Base-by-base conservation (phyloP, 2,797 vertebrate genomes). In the Momotus momota region DNA sequence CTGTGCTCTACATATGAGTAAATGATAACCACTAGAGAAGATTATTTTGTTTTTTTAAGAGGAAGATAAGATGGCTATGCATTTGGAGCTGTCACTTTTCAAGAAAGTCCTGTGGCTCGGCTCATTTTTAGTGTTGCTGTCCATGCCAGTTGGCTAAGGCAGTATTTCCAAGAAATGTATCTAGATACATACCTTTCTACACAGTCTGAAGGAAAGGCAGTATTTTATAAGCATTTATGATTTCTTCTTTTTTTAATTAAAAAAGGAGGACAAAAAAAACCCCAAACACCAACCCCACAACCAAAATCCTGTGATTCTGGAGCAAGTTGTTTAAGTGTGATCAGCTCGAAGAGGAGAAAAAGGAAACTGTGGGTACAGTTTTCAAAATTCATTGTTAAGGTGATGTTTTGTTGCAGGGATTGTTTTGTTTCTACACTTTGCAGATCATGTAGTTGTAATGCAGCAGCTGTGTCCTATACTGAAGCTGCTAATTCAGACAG, bases 121-220 rank as follows among this genome's bases (percentile, higher is more conserved):
- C 73, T 94, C 88, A 84, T 84, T 90, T 43, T 66, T 78, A 25
- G 18, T 58, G 19, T 67, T 81, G 43, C 41, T 92, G 71, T 82
- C 78, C 12, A 14, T 94, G 91, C 85, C 94, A 94, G 60, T 88
- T 95, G 88, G 93, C 93, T 96, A 67, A 67, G 38, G 43, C 31
- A 52, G 74, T 85, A 94, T 92, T 96, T 96, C 96, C 66, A 74
- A 61, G 83, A 95, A 96, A 69, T 69, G 25, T 52, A 88, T 97
- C 90, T 90, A 86, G 90, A 88, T 84, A 45, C 65, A 86, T 71
- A 66, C 45, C 27, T 72, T 79, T n/a, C 1, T 1, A 72, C 81
- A 26, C 26, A 70, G 60, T 64, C 48, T 52, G 52, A 87, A 67
- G 78, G 23, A 43, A 51, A 13, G 31, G 25, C 31, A 58, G 27